These are phyloP conservation scores for Pteropus alecto DNA, from an alignment of 2,113 vertebrate species.

Conservation along the genomic window DNA sequence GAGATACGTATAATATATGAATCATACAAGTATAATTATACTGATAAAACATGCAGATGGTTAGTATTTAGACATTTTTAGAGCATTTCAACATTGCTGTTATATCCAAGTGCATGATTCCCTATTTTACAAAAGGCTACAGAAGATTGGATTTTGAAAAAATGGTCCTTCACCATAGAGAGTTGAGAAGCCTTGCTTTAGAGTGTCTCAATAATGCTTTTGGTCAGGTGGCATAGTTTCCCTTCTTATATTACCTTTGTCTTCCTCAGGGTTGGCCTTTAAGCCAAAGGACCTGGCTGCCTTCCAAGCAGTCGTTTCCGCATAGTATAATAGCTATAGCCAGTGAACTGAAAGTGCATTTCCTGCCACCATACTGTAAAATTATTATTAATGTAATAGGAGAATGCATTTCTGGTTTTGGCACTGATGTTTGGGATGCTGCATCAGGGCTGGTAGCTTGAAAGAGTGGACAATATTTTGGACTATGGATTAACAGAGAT, in stretches of 20 bases:
- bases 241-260: constrained; percentile 52
- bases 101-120: constrained; percentile 32
- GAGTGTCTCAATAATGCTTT: constrained; percentile 58
- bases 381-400: constrained; percentile 86
- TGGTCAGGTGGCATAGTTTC: constrained; percentile 46
- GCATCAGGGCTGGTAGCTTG: not conserved
- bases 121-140: constrained; percentile 41
- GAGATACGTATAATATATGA: not conserved
- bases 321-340: constrained; percentile 86
- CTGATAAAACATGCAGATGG: not conserved
- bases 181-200: constrained; percentile 31
- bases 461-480: constrained; percentile 32
- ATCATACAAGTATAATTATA: not conserved
- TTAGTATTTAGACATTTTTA: constrained; percentile 14
- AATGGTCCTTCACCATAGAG: not conserved
- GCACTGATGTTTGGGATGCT: constrained; percentile 54
- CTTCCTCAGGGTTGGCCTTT: constrained; percentile 68
- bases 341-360: constrained; percentile 88
- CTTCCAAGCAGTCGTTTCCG: constrained; percentile 85
- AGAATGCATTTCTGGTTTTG: constrained; percentile 80
- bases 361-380: constrained; percentile 86
- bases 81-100: not conserved
- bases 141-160: not conserved
- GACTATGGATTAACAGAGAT: not conserved
- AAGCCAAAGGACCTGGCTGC: constrained; percentile 78